Conservation (phyloP, 2,797 vertebrate species). For the Chelidonichthys spinosus region DNA sequence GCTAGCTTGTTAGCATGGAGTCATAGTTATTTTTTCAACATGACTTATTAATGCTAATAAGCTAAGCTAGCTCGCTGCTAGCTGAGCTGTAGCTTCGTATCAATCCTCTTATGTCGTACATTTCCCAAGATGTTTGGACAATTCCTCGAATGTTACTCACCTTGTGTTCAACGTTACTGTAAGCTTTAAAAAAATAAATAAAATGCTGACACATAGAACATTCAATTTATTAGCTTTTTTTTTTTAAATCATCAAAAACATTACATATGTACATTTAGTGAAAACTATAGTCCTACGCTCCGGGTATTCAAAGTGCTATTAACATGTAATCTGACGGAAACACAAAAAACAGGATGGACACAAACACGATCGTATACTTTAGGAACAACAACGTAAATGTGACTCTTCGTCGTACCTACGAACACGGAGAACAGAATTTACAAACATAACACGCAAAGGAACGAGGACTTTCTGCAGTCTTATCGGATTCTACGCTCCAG, state of each 20-base stretch:
- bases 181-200: background rate
- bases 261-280: conserved; percentile 83
- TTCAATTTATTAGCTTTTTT: conserved; percentile 80
- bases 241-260: conserved; percentile 74
- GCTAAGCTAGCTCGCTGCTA: background rate
- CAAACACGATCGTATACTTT: conserved; percentile 34
- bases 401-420: conserved; percentile 35
- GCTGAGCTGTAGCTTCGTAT: background rate
- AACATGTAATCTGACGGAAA: conserved; percentile 57
- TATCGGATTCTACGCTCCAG: conserved; percentile 29
- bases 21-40: too few relatives aligned
- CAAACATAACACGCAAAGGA: conserved; percentile 13
- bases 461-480: conserved; percentile 33
- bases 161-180: background rate
- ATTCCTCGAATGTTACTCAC: background rate
- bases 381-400: conserved; percentile 30
- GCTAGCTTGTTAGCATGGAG: too few relatives aligned
- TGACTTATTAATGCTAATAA: background rate
- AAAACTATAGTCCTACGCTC: conserved; percentile 78
- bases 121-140: background rate
- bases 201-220: conserved; percentile 58
- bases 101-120: background rate
- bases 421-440: conserved; percentile 46
- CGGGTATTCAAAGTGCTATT: conserved; percentile 78
- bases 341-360: conserved; percentile 50